Evolutionary conservation across 2,113 vertebrate genomes (phyloP).

Genomic region (Odobenus rosmarus): DNA sequence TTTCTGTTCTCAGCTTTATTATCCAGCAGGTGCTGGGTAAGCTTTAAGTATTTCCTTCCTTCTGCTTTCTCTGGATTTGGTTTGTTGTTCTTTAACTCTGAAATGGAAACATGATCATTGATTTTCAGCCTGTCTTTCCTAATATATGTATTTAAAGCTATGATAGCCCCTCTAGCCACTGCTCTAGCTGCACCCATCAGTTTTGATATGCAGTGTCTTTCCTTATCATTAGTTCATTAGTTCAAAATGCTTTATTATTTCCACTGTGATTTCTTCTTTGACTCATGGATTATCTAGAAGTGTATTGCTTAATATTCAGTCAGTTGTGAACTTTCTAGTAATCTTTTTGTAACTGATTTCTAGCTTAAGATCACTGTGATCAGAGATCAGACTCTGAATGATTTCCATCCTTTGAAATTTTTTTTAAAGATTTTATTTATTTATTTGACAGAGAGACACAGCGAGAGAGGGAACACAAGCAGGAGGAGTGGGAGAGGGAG

Average conservation of each 20-base stretch:
- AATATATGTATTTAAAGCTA: background rate
- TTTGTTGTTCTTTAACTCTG: slow-evolving; percentile 18
- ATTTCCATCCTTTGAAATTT: slow-evolving; percentile 26
- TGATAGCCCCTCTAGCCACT: background rate
- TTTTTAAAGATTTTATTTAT: too few species aligned
- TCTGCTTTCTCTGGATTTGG: slow-evolving; percentile 17
- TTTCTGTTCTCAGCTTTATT: slow-evolving; percentile 8
- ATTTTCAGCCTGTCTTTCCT: background rate
- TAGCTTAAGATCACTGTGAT: background rate
- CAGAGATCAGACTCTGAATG: background rate
- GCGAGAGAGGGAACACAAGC: too few species aligned
- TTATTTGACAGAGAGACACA: too few species aligned
- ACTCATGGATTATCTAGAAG: background rate
- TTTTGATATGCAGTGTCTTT: background rate
- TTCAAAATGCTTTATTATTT: slow-evolving; percentile 48
- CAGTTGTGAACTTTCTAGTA: background rate
- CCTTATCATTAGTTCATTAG: background rate
- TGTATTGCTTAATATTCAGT: slow-evolving; percentile 11
- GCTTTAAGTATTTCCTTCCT: background rate
- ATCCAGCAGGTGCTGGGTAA: too few species aligned
- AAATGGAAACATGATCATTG: background rate
- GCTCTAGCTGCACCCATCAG: background rate
- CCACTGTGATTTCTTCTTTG: slow-evolving; percentile 27
- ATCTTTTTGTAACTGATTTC: background rate
- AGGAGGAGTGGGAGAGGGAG: too few species aligned